A percentile compares a stretch with the other conserved stretches of the same genome.
Conservation (phyloP, 2,888 invertebrate species). For the Dynastes grantii region DNA sequence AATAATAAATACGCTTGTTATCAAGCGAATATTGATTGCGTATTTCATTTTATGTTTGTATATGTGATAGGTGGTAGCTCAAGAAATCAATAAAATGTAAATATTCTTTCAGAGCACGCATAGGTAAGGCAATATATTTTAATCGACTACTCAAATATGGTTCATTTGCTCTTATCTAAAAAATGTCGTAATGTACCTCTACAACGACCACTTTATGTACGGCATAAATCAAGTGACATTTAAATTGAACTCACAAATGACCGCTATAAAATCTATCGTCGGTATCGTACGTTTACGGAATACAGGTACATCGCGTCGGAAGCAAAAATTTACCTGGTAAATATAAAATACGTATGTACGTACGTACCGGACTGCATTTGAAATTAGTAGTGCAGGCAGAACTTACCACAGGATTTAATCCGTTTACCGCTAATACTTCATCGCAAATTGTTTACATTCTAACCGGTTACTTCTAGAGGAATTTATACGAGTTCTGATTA, state of each 20-base stretch:
- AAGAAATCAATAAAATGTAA: constrained; percentile 7
- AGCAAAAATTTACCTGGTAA: too few relatives aligned
- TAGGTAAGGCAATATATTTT: neutral
- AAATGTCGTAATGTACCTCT: neutral
- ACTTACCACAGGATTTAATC: neutral
- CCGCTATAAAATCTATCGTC: neutral
- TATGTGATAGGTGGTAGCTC: neutral
- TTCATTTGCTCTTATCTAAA: neutral
- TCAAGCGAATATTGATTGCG: too few relatives aligned
- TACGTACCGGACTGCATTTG: too few relatives aligned
- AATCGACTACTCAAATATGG: constrained; percentile 10
- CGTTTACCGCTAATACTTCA: neutral
- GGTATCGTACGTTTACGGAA: neutral
- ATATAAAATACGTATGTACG: too few relatives aligned
- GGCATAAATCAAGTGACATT: neutral
- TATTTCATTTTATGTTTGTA: too few relatives aligned
- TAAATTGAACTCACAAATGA: neutral
- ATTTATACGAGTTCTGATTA: neutral
- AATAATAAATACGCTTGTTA: too few relatives aligned
- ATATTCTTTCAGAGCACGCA: constrained; percentile 2
- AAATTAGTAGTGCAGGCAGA: too few relatives aligned
- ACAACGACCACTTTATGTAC: neutral
- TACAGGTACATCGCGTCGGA: neutral
- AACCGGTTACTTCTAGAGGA: neutral
- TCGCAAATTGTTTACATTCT: neutral